A percentile compares a stretch with the other conserved stretches of the same genome.
Evolutionary conservation across 2,888 invertebrate genomes (phyloP).

Genomic region (Acanthosepion esculentum): DNA sequence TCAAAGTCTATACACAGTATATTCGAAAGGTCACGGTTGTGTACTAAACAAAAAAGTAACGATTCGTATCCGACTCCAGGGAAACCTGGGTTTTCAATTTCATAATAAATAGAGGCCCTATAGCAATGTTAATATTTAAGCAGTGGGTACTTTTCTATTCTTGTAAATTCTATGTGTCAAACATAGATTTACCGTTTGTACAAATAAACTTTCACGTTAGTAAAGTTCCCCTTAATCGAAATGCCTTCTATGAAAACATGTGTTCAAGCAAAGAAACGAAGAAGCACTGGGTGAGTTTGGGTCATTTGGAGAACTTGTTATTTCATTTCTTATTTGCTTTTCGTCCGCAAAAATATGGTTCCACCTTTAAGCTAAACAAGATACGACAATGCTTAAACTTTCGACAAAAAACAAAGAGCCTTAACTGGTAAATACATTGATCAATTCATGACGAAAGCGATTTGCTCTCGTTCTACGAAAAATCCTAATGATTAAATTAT

Average conservation of each 20-base stretch:
- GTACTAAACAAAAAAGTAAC: no score
- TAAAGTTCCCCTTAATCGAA: neutral
- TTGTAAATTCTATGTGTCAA: neutral
- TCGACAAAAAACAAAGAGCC: neutral
- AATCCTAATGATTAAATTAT: no score
- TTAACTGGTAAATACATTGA: neutral
- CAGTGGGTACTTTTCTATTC: neutral
- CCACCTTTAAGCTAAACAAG: neutral
- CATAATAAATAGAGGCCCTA: no score
- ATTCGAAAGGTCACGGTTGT: no score
- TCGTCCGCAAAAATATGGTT: neutral
- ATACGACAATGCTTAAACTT: neutral
- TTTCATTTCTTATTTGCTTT: neutral
- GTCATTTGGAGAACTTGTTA: neutral
- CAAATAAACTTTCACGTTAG: neutral
- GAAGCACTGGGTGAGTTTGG: neutral
- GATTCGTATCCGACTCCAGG: no score
- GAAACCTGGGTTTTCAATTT: no score
- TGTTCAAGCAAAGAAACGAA: neutral
- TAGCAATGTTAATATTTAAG: neutral
- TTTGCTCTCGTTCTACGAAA: neutral
- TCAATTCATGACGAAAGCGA: no score
- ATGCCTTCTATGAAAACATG: neutral
- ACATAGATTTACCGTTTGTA: neutral
- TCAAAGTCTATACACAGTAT: no score